Conservation (phyloP, 2,888 invertebrate species). For the Anagyrus pseudococci region DNA sequence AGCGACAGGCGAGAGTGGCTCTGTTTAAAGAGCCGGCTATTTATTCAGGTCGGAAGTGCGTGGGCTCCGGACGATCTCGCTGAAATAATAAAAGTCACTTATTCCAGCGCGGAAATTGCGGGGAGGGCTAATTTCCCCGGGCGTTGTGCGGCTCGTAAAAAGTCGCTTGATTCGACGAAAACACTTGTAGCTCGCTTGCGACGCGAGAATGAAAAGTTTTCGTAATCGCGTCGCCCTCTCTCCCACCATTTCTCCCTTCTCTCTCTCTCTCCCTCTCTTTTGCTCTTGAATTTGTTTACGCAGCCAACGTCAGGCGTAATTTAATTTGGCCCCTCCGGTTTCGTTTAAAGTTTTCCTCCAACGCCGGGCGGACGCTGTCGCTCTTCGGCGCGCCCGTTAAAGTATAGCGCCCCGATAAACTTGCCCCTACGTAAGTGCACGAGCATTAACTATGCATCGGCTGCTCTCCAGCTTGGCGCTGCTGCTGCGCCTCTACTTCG, state of each 20-base stretch:
- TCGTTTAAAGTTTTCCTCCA: not conserved
- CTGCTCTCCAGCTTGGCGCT: no score
- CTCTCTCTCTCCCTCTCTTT: slow-evolving; percentile 8
- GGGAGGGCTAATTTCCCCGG: no score
- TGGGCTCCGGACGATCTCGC: no score
- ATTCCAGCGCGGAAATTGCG: no score
- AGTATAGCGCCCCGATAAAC: slow-evolving; percentile 22
- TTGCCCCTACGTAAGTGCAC: not conserved
- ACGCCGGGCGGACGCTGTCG: not conserved
- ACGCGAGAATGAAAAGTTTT: slow-evolving; percentile 37
- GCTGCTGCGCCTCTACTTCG: no score
- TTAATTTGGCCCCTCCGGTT: slow-evolving; percentile 12
- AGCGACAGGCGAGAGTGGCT: no score
- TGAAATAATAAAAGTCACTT: no score
- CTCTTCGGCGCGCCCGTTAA: not conserved
- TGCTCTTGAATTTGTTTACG: slow-evolving; percentile 34
- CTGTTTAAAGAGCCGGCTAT: no score
- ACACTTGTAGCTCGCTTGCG: slow-evolving; percentile 36
- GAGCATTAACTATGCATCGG: slow-evolving; percentile 1
- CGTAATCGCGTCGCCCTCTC: slow-evolving; percentile 12
- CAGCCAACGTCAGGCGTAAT: slow-evolving; percentile 19
- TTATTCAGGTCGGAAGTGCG: no score
- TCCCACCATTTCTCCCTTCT: slow-evolving; percentile 26
- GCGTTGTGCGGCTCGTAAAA: no score
- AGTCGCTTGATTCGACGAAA: no score